Conservation (phyloP, 37 sponge, comb jelly and placozoan genomes). For the Trichoplax adhaerens region DNA sequence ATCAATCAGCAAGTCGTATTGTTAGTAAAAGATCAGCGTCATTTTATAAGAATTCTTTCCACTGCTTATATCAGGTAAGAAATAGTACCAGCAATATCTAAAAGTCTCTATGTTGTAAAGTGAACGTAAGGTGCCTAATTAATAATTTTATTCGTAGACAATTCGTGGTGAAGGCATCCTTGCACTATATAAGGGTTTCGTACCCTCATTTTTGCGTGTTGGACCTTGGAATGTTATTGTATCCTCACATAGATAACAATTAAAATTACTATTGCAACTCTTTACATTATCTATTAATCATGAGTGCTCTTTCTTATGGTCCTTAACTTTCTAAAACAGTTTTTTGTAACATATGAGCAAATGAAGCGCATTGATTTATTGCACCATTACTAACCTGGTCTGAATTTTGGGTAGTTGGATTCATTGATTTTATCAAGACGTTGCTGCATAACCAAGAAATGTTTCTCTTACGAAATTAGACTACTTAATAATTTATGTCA, state of each 20-base stretch:
- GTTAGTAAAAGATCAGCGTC: slow-evolving; percentile 10
- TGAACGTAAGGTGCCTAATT: no score
- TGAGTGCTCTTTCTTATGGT: no score
- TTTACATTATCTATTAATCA: no score
- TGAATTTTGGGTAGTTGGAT: no score
- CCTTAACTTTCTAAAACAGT: background rate
- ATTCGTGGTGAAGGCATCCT: slow-evolving; percentile 42
- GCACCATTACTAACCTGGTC: no score
- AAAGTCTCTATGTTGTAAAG: no score
- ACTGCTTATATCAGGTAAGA: slow-evolving; percentile 56
- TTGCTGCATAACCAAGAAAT: no score
- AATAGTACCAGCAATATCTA: no score
- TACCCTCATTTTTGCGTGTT: slow-evolving; percentile 64
- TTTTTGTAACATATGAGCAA: slow-evolving; percentile 1
- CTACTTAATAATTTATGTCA: no score
- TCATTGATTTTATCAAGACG: no score
- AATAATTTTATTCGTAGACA: slow-evolving; percentile 25
- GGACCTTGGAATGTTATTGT: slow-evolving; percentile 83
- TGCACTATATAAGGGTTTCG: slow-evolving; percentile 80
- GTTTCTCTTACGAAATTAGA: no score
- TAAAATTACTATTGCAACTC: background rate
- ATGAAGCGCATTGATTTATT: background rate
- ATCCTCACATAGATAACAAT: slow-evolving; percentile 1
- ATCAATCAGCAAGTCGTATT: slow-evolving; percentile 16
- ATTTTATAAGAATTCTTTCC: slow-evolving; percentile 38